Evolutionary conservation across 2,888 invertebrate genomes (phyloP).

Genomic region (Acronicta alni): DNA sequence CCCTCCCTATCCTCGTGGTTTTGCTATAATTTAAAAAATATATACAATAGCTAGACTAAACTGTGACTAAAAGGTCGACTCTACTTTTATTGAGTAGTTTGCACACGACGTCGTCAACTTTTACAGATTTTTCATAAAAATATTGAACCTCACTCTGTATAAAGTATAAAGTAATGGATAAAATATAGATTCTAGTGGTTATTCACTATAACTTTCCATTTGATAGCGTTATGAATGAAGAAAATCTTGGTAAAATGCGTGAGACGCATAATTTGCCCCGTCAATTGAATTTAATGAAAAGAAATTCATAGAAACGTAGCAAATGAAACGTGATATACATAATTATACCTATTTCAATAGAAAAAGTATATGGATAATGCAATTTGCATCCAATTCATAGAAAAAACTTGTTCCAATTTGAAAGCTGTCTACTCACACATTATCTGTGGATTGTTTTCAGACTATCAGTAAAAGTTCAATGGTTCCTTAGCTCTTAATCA

Average conservation of each 20-base stretch:
- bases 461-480: too few species aligned
- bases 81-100: too few species aligned
- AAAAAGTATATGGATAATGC: slow-evolving; percentile 10
- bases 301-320: slow-evolving; percentile 37
- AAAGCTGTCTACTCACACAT: too few species aligned
- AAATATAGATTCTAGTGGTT: slow-evolving; percentile 19
- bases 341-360: slow-evolving; percentile 14
- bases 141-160: too few species aligned
- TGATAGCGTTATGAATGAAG: slow-evolving; percentile 28
- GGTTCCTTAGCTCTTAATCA: too few species aligned
- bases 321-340: slow-evolving; percentile 27
- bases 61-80: too few species aligned
- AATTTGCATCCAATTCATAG: slow-evolving; percentile 8
- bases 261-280: slow-evolving; percentile 38
- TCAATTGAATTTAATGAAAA: slow-evolving; percentile 37
- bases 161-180: slow-evolving; percentile 17
- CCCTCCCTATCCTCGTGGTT: too few species aligned
- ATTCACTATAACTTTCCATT: slow-evolving; percentile 18
- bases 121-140: slow-evolving; percentile 33
- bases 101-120: slow-evolving; percentile 4
- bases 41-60: too few species aligned
- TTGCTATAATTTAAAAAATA: too few species aligned
- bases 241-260: slow-evolving; percentile 34
- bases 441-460: too few species aligned
- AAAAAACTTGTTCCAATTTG: too few species aligned